phyloP scores from a whole-genome alignment of 2,113 vertebrate genomes.

The Theristicus caerulescens region DNA sequence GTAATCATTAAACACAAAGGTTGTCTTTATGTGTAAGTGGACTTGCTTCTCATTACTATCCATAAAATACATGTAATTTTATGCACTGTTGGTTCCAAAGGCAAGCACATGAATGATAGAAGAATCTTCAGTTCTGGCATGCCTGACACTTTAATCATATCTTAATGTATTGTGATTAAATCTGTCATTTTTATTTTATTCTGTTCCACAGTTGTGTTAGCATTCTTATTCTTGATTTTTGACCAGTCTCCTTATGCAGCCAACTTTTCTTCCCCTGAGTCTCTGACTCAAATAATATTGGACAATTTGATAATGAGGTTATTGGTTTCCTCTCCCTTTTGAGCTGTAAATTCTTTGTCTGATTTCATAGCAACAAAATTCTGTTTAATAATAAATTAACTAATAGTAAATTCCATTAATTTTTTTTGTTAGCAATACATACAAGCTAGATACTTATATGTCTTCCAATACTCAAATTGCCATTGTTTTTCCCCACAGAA shows the following conservation, averaged over 20 bases:
- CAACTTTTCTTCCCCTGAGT: neutral
- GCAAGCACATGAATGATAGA: neutral
- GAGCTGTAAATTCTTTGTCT: neutral
- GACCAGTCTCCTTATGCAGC: neutral
- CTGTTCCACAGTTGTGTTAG: neutral
- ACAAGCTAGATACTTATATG: neutral
- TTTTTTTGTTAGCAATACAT: slow-evolving; percentile 17
- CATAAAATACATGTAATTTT: neutral
- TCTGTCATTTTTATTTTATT: neutral
- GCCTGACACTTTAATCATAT: neutral
- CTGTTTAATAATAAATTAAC: neutral
- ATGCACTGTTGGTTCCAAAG: neutral
- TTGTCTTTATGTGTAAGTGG: neutral
- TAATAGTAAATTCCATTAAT: neutral
- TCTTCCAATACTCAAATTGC: neutral
- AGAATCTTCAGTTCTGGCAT: neutral
- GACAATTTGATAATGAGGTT: slow-evolving; percentile 48
- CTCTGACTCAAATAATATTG: neutral
- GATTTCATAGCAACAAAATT: neutral
- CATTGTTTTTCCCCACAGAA: slow-evolving; percentile 79
- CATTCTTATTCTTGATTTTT: neutral
- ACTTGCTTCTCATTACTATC: neutral
- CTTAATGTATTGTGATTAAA: neutral
- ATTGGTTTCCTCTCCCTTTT: slow-evolving; percentile 38
- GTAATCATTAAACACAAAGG: neutral